A percentile compares a stretch with the other conserved stretches of the same genome.
Evolutionary conservation across 2,797 vertebrate genomes (phyloP).

Genomic region (Threskiornis aethiopicus): DNA sequence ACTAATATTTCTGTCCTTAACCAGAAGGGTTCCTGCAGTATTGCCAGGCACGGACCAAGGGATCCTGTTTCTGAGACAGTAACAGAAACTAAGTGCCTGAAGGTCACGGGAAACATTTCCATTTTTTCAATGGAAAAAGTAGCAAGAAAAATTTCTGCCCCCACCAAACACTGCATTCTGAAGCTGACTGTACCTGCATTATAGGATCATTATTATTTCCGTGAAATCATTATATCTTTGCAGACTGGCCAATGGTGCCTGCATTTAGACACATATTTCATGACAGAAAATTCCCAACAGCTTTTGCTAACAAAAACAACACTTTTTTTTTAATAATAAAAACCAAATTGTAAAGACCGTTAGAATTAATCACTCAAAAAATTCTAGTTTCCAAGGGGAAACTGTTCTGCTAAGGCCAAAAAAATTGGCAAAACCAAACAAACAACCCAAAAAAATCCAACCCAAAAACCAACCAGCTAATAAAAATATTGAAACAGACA

Average conservation of each 20-base stretch:
- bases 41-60: neutral
- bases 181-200: neutral
- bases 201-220: neutral
- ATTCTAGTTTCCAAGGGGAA: neutral
- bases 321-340: neutral
- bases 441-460: neutral
- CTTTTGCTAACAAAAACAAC: neutral
- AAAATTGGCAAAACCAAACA: neutral
- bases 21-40: neutral
- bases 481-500: conserved; percentile 9
- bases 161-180: neutral
- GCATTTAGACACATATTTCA: neutral
- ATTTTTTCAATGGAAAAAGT: neutral
- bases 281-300: neutral
- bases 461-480: neutral
- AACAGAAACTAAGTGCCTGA: neutral
- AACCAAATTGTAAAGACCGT: neutral
- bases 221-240: neutral
- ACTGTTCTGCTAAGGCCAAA: neutral
- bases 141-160: neutral
- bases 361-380: neutral
- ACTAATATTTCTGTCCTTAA: neutral
- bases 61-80: neutral
- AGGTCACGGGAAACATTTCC: neutral
- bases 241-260: neutral